A percentile compares a stretch with the other conserved stretches of the same genome.
phyloP scores from a whole-genome alignment of 2,797 vertebrate species.

The Falco columbarius region DNA sequence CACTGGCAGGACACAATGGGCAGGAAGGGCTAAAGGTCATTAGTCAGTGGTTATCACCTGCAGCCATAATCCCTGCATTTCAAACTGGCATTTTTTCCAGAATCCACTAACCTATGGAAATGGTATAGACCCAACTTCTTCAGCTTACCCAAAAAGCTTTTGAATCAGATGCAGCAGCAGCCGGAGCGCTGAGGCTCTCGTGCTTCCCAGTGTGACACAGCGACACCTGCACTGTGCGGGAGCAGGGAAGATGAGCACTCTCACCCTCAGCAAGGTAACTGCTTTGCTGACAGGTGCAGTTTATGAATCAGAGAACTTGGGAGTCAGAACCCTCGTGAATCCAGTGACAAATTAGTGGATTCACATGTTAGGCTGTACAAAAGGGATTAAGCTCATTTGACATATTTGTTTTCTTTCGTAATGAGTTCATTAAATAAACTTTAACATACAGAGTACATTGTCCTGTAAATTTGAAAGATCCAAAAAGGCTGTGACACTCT shows the following conservation, averaged over 20 bases:
- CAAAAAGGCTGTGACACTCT: background rate
- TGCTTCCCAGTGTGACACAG: background rate
- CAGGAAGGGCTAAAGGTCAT: background rate
- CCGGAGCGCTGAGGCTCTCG: accelerated
- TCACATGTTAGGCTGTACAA: background rate
- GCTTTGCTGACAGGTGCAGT: background rate
- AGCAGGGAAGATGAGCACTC: background rate
- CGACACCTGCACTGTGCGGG: accelerated
- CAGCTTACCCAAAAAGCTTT: background rate
- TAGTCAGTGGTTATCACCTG: background rate
- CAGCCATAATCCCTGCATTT: background rate
- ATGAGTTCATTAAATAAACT: background rate
- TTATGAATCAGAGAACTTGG: background rate
- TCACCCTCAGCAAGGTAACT: background rate
- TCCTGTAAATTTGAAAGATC: background rate
- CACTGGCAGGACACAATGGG: background rate
- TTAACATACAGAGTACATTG: background rate
- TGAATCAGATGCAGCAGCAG: background rate
- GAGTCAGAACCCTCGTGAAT: background rate
- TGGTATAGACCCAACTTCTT: background rate
- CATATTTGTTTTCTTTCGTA: background rate
- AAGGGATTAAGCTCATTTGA: background rate
- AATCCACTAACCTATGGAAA: background rate
- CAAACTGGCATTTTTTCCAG: background rate
- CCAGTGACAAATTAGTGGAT: background rate